A percentile compares a stretch with the other conserved stretches of the same genome.
Conservation (phyloP, 2,888 invertebrate genomes). For the Ophion obscuratus region DNA sequence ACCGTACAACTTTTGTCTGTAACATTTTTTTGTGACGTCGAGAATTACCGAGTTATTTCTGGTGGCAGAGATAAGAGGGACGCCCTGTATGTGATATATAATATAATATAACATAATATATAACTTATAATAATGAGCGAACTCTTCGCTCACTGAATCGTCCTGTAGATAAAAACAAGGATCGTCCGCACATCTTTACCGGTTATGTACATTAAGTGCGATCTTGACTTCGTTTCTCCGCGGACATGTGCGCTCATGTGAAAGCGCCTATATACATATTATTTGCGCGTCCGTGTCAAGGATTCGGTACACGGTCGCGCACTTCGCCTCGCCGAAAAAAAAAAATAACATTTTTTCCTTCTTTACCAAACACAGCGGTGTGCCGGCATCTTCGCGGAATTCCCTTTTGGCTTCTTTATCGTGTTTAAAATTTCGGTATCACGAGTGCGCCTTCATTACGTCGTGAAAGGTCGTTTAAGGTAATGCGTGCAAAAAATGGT, state of each 20-base stretch:
- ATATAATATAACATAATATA: neutral
- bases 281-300: conserved; percentile 70
- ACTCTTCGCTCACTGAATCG: conserved; percentile 32
- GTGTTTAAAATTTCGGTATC: neutral
- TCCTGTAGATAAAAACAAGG: conserved; percentile 38
- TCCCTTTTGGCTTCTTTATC: conserved; percentile 26
- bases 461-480: neutral
- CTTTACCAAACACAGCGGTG: conserved; percentile 49
- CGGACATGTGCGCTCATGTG: conserved; percentile 41
- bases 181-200: conserved; percentile 40
- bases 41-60: too few relatives aligned
- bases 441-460: neutral
- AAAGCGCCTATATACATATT: conserved; percentile 31
- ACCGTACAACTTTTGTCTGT: too few relatives aligned
- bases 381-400: conserved; percentile 13
- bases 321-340: conserved; percentile 45
- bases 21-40: too few relatives aligned
- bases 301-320: conserved; percentile 76
- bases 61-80: too few relatives aligned
- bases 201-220: conserved; percentile 59
- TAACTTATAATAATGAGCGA: neutral
- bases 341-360: conserved; percentile 25
- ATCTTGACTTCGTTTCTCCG: conserved; percentile 76
- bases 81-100: too few relatives aligned
- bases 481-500: too few relatives aligned